phyloP scores from a whole-genome alignment of 2,888 invertebrate species.

The Drosophila lutescens region DNA sequence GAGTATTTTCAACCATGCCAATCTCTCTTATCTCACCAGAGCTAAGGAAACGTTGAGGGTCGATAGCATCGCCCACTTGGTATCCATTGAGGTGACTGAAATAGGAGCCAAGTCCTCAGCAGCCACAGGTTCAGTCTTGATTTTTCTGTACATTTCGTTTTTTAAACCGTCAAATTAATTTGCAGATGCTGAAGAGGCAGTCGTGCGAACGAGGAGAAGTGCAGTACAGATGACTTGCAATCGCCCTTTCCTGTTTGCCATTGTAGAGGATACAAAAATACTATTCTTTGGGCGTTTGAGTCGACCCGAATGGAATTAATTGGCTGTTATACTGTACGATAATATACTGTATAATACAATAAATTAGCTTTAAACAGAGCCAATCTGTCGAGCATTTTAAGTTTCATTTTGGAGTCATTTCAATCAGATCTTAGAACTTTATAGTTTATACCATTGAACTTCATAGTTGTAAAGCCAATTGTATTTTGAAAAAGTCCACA shows the following conservation, averaged over 20 bases:
- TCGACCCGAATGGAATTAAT: not conserved
- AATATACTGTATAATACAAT: no score
- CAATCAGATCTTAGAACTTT: no score
- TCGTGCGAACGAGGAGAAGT: not conserved
- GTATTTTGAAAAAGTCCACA: not conserved
- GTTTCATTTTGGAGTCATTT: no score
- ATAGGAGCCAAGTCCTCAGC: not conserved
- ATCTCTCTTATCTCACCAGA: not conserved
- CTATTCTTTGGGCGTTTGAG: constrained; percentile 4
- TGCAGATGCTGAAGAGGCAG: not conserved
- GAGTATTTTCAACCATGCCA: not conserved
- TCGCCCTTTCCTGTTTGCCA: constrained; percentile 14
- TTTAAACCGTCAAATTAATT: not conserved
- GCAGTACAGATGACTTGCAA: not conserved
- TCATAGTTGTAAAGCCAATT: no score
- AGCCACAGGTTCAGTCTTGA: not conserved
- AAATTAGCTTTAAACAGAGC: no score
- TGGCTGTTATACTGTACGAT: no score
- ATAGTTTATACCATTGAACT: no score
- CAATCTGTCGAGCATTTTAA: no score
- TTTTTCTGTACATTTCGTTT: no score
- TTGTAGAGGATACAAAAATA: not conserved
- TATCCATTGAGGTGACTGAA: not conserved
- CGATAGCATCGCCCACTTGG: constrained; percentile 1
- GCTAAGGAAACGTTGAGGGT: not conserved